These are phyloP conservation scores for Botia almorhae DNA, from an alignment of 2,797 vertebrate species.

Conservation along the genomic window DNA sequence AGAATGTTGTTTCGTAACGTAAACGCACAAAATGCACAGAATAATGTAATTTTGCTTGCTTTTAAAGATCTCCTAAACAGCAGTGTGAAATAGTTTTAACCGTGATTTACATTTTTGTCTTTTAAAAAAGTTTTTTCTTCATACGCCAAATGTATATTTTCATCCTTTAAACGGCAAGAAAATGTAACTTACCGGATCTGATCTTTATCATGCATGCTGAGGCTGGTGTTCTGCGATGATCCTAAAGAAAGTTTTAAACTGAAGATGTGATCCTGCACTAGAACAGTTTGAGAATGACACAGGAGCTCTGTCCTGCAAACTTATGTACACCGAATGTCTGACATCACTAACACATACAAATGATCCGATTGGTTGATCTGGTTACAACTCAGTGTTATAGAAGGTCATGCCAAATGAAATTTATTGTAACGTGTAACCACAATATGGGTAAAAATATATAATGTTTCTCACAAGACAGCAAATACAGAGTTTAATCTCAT, in stretches of 20 bases:
- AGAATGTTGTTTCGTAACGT: neutral
- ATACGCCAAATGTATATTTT: neutral
- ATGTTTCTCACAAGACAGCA: neutral
- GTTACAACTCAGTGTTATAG: constrained; percentile 51
- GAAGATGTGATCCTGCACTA: constrained; percentile 26
- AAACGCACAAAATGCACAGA: neutral
- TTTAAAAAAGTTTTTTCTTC: neutral
- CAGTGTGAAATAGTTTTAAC: neutral
- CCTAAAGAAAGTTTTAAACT: constrained; percentile 11
- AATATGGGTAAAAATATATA: neutral
- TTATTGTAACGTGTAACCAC: constrained; percentile 12
- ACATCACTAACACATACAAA: constrained; percentile 47
- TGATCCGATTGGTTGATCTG: constrained; percentile 52
- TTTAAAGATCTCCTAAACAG: neutral
- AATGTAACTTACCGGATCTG: constrained; percentile 62
- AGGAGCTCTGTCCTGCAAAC: constrained; percentile 30
- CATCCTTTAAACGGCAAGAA: constrained; percentile 7
- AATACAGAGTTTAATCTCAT: neutral
- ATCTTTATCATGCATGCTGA: constrained; percentile 65
- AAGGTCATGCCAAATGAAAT: constrained; percentile 44
- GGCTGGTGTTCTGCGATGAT: neutral
- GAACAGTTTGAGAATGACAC: constrained; percentile 47
- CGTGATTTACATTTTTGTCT: neutral
- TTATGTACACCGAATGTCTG: constrained; percentile 53
- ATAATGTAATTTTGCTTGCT: neutral